A percentile compares a stretch with the other conserved stretches of the same genome.
Conservation (phyloP, 2,888 invertebrate species). For the Thymelicus lineola region DNA sequence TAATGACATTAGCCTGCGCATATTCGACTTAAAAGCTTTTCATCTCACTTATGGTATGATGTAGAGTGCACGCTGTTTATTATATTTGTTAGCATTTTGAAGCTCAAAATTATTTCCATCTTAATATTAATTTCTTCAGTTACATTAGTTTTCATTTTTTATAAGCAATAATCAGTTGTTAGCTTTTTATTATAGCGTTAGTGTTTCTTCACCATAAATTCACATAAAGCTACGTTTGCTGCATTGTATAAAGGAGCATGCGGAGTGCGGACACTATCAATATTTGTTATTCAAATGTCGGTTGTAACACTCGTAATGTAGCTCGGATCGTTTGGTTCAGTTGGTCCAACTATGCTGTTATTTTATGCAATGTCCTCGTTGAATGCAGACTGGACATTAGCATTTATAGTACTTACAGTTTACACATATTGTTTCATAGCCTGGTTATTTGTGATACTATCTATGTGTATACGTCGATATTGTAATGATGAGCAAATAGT, state of each 20-base stretch:
- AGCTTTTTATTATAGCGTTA: neutral
- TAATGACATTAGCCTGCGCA: conserved; percentile 26
- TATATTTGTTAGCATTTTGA: neutral
- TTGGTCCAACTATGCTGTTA: conserved; percentile 11
- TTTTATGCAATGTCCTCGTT: conserved; percentile 9
- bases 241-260: conserved; percentile 6
- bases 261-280: conserved; percentile 5
- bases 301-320: conserved; percentile 19
- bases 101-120: no score
- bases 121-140: no score
- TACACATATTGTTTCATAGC: neutral
- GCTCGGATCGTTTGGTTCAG: conserved; percentile 17
- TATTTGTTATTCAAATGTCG: conserved; percentile 34
- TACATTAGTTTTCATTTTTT: no score
- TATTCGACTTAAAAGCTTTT: conserved; percentile 32
- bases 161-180: no score
- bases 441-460: neutral
- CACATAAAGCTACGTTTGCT: conserved; percentile 10
- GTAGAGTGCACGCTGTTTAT: conserved; percentile 23
- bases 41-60: conserved; percentile 24
- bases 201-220: neutral
- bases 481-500: neutral
- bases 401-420: conserved; percentile 14
- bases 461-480: neutral
- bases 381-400: neutral